These are phyloP conservation scores for Macrosoma leucophasiata DNA, from an alignment of 2,888 invertebrate species.

Conservation along the genomic window DNA sequence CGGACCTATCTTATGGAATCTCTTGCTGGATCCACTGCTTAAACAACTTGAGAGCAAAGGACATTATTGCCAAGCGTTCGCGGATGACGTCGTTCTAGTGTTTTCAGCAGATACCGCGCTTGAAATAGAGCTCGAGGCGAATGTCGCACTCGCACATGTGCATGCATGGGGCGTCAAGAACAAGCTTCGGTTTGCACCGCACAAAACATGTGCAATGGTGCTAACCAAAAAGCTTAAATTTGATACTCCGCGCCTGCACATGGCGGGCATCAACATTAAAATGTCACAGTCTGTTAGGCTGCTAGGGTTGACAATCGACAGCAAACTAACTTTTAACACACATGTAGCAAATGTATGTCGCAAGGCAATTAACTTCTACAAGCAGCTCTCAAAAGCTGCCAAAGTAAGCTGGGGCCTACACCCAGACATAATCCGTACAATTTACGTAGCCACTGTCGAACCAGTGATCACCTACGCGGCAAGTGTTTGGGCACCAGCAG, in stretches of 20 bases:
- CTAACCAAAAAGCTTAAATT: slow-evolving; percentile 5
- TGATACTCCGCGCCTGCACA: slow-evolving; percentile 5
- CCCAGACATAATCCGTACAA: slow-evolving; percentile 1
- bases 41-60: no score
- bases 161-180: slow-evolving; percentile 12
- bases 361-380: neutral
- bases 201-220: slow-evolving; percentile 9
- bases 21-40: no score
- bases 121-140: slow-evolving; percentile 13
- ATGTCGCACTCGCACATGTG: slow-evolving; percentile 17
- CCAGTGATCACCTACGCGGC: no score
- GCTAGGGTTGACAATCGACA: slow-evolving; percentile 4
- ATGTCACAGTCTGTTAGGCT: slow-evolving; percentile 7
- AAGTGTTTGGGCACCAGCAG: no score
- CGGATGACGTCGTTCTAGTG: no score
- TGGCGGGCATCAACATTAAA: slow-evolving; percentile 5
- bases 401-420: slow-evolving; percentile 1
- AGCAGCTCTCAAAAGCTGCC: slow-evolving; percentile 2
- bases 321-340: neutral
- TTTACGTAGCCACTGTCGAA: no score
- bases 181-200: no score
- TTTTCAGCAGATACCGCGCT: no score
- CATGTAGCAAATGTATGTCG: neutral
- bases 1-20: slow-evolving; percentile 14
- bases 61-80: no score